These are phyloP conservation scores for Argyra leucocephala DNA, from an alignment of 2,888 invertebrate species.

Conservation along the genomic window DNA sequence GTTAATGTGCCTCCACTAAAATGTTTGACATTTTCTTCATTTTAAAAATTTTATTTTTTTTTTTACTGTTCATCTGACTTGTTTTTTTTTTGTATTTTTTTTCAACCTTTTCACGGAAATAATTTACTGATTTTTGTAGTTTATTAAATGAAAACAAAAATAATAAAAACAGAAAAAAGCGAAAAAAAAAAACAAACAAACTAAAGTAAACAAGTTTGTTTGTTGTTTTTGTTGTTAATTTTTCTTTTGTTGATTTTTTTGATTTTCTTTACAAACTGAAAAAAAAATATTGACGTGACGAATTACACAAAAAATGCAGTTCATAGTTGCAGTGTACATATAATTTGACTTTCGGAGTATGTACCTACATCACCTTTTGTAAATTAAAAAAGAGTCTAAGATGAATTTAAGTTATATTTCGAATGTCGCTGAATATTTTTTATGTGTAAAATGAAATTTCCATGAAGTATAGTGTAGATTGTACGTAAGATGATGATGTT, in stretches of 20 bases:
- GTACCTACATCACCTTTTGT: too few species aligned
- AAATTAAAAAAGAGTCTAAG: too few species aligned
- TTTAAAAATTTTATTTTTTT: background rate
- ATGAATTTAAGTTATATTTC: too few species aligned
- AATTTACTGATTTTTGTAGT: background rate
- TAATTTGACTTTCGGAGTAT: too few species aligned
- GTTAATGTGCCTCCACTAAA: conserved; percentile 3
- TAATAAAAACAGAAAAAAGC: too few species aligned
- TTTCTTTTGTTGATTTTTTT: background rate
- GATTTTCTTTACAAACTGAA: background rate
- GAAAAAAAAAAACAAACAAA: background rate
- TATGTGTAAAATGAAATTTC: too few species aligned
- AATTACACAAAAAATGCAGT: too few species aligned
- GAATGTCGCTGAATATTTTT: too few species aligned
- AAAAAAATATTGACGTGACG: background rate
- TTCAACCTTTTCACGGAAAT: background rate
- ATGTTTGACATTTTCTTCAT: conserved; percentile 4
- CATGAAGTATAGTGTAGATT: too few species aligned
- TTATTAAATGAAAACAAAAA: background rate
- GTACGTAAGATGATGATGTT: too few species aligned
- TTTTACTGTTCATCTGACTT: background rate
- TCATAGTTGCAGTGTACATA: too few species aligned
- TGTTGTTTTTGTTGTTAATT: background rate
- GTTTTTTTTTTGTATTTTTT: background rate
- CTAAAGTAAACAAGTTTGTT: background rate